Conservation (phyloP, 92 coral and sea anemone genomes). For the Bergia sp. region DNA sequence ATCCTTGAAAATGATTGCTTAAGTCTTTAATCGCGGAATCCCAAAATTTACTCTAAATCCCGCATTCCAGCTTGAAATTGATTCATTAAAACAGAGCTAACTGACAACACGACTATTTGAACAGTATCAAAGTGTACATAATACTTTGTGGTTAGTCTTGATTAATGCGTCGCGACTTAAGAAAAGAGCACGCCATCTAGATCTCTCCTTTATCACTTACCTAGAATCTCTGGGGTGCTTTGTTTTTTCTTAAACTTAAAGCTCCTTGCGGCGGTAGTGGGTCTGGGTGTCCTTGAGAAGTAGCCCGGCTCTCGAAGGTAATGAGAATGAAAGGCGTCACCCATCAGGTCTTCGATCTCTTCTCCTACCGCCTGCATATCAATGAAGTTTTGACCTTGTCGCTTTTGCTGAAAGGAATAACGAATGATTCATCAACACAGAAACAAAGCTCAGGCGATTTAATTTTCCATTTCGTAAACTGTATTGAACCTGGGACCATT, state of each 20-base stretch:
- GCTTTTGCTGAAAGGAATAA: conserved; percentile 63
- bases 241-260: conserved; percentile 21
- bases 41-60: no score
- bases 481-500: no score
- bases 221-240: neutral
- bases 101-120: no score
- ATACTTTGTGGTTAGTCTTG: no score
- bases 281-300: conserved; percentile 28
- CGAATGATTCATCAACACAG: neutral
- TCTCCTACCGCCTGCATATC: conserved; percentile 84
- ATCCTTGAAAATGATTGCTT: no score
- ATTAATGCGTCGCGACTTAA: no score
- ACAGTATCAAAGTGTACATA: no score
- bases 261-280: conserved; percentile 12
- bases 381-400: conserved; percentile 54
- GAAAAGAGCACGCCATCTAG: no score
- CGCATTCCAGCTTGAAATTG: no score
- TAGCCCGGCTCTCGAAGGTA: conserved; percentile 72
- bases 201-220: neutral
- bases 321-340: conserved; percentile 83
- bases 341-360: conserved; percentile 88
- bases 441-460: neutral
- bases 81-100: no score
- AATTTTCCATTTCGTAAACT: no score
- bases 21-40: no score